Evolutionary conservation across 2,113 vertebrate genomes (phyloP).

Genomic region (Macaca fascicularis): DNA sequence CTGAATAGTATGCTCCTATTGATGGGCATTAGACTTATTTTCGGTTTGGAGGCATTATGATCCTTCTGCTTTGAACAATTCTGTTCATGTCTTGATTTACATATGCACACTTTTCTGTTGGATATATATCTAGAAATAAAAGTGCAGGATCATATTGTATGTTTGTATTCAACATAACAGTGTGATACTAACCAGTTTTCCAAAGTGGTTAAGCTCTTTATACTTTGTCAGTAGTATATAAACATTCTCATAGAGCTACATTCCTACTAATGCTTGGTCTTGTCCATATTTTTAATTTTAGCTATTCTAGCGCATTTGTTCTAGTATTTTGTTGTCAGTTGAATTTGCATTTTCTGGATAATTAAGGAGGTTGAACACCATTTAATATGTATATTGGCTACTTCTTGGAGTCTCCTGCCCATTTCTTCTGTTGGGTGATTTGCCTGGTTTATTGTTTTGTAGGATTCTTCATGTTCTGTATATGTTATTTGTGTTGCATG

Average conservation of each 20-base stretch:
- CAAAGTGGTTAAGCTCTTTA: neutral
- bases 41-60: neutral
- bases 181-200: neutral
- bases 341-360: constrained; percentile 9
- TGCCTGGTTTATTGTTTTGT: neutral
- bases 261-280: neutral
- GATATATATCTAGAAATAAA: neutral
- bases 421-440: neutral
- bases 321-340: neutral
- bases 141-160: neutral
- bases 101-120: neutral
- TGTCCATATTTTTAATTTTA: neutral
- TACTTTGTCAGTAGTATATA: neutral
- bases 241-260: neutral
- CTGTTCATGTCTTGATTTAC: neutral
- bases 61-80: neutral
- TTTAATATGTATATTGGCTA: neutral
- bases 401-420: neutral
- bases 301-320: neutral
- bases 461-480: neutral
- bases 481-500: neutral
- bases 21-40: neutral
- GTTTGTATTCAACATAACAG: neutral
- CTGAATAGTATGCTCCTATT: neutral
- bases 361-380: neutral